Evolutionary conservation across 2,888 invertebrate species (phyloP).

Genomic region (Napeogenes sylphis): DNA sequence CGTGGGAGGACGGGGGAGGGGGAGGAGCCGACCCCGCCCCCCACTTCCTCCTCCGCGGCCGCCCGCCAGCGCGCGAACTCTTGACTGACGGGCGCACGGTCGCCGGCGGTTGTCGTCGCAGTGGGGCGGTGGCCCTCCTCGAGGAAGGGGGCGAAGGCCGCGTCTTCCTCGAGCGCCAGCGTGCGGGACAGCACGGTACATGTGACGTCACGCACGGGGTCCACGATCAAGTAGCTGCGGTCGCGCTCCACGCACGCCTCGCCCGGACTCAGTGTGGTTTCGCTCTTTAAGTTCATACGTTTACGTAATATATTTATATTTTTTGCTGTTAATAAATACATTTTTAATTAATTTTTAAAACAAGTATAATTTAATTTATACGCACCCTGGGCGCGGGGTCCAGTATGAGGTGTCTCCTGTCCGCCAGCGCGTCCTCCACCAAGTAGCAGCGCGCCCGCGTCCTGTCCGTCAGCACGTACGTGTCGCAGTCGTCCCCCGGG

Average conservation of each 20-base stretch:
- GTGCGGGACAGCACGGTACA: conserved; percentile 54
- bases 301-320: too few species aligned
- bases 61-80: conserved; percentile 48
- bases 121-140: conserved; percentile 37
- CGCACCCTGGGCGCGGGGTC: conserved; percentile 37
- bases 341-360: too few species aligned
- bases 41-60: conserved; percentile 27
- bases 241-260: conserved; percentile 32
- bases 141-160: conserved; percentile 45
- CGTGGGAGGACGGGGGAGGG: conserved; percentile 28
- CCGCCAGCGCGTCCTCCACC: conserved; percentile 55
- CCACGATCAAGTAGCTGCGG: conserved; percentile 56
- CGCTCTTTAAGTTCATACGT: conserved; percentile 26
- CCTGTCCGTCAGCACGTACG: conserved; percentile 66
- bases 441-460: conserved; percentile 56
- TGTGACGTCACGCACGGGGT: conserved; percentile 51
- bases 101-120: conserved; percentile 9
- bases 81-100: conserved; percentile 42
- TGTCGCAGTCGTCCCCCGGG: conserved; percentile 41
- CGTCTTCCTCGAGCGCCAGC: conserved; percentile 43
- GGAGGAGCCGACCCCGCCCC: conserved; percentile 21
- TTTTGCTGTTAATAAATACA: too few species aligned
- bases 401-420: conserved; percentile 48
- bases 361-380: too few species aligned
- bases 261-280: conserved; percentile 27